These are phyloP conservation scores for Sprattus sprattus DNA, from an alignment of 2,113 vertebrate genomes.

Conservation along the genomic window DNA sequence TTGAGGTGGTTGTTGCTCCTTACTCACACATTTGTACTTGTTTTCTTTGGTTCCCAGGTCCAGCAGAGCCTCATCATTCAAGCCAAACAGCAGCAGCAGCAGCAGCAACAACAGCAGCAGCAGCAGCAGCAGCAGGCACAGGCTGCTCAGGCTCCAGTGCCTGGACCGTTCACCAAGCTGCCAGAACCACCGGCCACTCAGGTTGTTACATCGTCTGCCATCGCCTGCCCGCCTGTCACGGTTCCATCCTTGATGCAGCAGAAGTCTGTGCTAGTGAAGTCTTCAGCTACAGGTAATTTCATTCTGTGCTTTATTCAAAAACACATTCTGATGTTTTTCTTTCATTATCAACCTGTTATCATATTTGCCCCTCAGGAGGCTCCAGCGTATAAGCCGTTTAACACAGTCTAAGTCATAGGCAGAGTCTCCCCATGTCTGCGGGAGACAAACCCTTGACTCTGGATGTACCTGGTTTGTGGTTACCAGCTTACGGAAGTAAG, in stretches of 20 bases:
- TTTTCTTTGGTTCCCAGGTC: constrained; percentile 64
- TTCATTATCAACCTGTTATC: too few species aligned
- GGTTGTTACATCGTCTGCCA: constrained; percentile 54
- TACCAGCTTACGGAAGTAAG: too few species aligned
- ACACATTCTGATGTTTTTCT: too few species aligned
- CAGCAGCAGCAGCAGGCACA: constrained; percentile 27
- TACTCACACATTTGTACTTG: not conserved
- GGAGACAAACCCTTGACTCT: too few species aligned
- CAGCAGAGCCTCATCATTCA: constrained; percentile 82
- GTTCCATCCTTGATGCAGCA: constrained; percentile 71
- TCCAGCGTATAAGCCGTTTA: too few species aligned
- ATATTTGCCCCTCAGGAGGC: too few species aligned
- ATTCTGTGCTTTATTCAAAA: too few species aligned
- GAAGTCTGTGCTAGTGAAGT: constrained; percentile 69
- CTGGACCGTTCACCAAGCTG: constrained; percentile 65
- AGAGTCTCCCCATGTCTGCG: too few species aligned
- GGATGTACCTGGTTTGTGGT: too few species aligned
- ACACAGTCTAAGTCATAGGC: too few species aligned
- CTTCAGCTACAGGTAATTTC: not conserved
- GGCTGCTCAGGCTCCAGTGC: constrained; percentile 38
- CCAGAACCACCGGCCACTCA: constrained; percentile 65
- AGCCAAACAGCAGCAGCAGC: constrained; percentile 63
- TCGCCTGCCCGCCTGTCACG: constrained; percentile 51
- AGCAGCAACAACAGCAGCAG: not conserved
- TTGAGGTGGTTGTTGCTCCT: not conserved